Evolutionary conservation across 2,797 vertebrate species (phyloP), one percentile per base, ranked within the genome.

Genomic region (Ispidina lecontei): DNA sequence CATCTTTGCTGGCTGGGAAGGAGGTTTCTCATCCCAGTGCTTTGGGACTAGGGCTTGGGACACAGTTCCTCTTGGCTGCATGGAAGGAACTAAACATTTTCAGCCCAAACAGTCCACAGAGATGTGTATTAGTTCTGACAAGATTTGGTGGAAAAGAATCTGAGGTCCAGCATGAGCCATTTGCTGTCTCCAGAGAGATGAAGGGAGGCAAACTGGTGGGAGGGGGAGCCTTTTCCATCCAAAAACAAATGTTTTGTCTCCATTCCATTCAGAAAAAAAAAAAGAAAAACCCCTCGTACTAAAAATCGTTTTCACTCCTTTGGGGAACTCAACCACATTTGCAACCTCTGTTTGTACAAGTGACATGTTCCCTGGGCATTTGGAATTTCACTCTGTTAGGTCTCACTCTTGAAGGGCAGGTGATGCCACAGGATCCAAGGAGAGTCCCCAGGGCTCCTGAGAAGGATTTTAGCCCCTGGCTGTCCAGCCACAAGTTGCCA

Each of bases 101-200:
- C 87, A 95, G 87, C 87, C 78, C 75, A 41, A 84, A 25, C 3
- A 69, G 39, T 33, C 74, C 71, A 9, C 4, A 3, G 76, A 82
- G 78, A 91, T 5, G 0, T 18, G n/a, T 29, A 83, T 91, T 79
- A 35, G 78, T 82, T 76, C 62, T 12, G 69, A 79, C 93, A 93
- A 51, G 20, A n/a, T 77, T 69, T 89, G 89, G 82, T 92, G 82
- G 93, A 93, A 96, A 90, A 75, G 91, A 91, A 87, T 89, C 67
- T 0, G 21, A 91, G 59, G 87, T 71, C 78, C 89, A 69, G 79
- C 3, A 0, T 10, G 59, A 94, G 68, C 87, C 78, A 54, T 56
- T 12, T 9, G 74, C 64, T 72, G 88, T 65, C 80, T 84, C 94
- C 65, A 51, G 89, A 89, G 79, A 76, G 62, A 75, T 26, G 31